A percentile compares a stretch with the other conserved stretches of the same genome.
Evolutionary conservation across 53 echinoderm and acorn worm species (phyloP).

Genomic region (Actinopyga echinites): DNA sequence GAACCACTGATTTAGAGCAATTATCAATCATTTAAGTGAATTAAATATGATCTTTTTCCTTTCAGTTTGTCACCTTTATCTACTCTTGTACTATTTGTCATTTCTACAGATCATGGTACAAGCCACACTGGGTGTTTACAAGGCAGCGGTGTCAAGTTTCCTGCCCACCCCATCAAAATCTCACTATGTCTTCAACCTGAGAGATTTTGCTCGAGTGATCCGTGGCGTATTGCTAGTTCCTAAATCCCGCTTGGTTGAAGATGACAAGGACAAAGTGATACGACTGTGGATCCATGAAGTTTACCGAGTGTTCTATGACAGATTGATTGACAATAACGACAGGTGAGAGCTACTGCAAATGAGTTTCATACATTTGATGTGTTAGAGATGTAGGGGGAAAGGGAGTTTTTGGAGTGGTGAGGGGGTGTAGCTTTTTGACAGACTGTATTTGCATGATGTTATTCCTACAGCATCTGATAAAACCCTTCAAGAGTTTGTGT

Average conservation of each 20-base stretch:
- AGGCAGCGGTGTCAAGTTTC: slow-evolving; percentile 88
- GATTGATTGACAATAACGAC: slow-evolving; percentile 72
- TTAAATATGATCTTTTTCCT: too few species aligned
- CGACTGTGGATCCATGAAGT: slow-evolving; percentile 99
- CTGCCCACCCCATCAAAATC: slow-evolving; percentile 98
- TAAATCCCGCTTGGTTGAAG: slow-evolving; percentile 72
- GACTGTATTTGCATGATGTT: too few species aligned
- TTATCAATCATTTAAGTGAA: too few species aligned
- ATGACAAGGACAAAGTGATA: slow-evolving; percentile 96
- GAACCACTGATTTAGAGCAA: too few species aligned
- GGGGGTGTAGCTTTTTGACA: too few species aligned
- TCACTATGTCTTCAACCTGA: slow-evolving; percentile 99
- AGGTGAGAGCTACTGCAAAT: slow-evolving; percentile 38
- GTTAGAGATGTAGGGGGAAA: too few species aligned
- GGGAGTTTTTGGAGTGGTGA: too few species aligned
- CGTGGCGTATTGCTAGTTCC: slow-evolving; percentile 94
- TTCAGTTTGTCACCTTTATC: too few species aligned
- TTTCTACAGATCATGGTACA: slow-evolving; percentile 82
- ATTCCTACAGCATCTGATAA: too few species aligned
- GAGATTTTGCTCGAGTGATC: slow-evolving; percentile 98
- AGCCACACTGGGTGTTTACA: slow-evolving; percentile 97
- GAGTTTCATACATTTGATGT: background rate
- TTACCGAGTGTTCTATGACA: slow-evolving; percentile 85
- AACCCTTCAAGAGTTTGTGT: too few species aligned
- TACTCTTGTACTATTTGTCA: too few species aligned